Evolutionary conservation across 2,888 invertebrate species (phyloP).

Genomic region (Platycnemis pennipes): DNA sequence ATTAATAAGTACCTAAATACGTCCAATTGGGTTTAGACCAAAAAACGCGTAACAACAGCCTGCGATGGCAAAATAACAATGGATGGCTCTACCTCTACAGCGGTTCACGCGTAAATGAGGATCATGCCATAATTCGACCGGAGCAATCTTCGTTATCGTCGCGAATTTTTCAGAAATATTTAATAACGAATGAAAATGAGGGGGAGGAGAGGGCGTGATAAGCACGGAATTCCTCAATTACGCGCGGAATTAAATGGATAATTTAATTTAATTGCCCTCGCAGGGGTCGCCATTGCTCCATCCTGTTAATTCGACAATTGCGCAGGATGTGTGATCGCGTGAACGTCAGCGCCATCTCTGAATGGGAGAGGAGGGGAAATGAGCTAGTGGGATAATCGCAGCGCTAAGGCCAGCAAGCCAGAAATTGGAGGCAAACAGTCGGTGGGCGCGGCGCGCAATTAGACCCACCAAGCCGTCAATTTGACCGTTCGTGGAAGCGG

Average conservation of each 20-base stretch:
- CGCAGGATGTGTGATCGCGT: constrained; percentile 29
- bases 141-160: not conserved
- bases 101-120: not conserved
- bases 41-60: not conserved
- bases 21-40: not conserved
- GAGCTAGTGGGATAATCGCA: not conserved
- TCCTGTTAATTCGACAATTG: not conserved
- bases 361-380: not conserved
- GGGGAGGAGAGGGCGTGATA: too few species aligned
- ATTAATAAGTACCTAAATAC: not conserved
- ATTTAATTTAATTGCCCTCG: not conserved
- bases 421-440: not conserved
- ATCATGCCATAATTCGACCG: not conserved
- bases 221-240: not conserved
- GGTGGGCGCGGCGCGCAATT: not conserved
- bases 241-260: not conserved
- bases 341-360: not conserved
- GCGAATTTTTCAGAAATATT: not conserved
- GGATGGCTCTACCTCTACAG: not conserved
- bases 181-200: not conserved
- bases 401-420: not conserved
- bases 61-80: not conserved
- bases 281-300: not conserved
- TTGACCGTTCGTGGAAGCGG: not conserved
- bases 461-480: not conserved